These are phyloP conservation scores for Polyploca ridens DNA, from an alignment of 2,888 invertebrate genomes.

Conservation along the genomic window DNA sequence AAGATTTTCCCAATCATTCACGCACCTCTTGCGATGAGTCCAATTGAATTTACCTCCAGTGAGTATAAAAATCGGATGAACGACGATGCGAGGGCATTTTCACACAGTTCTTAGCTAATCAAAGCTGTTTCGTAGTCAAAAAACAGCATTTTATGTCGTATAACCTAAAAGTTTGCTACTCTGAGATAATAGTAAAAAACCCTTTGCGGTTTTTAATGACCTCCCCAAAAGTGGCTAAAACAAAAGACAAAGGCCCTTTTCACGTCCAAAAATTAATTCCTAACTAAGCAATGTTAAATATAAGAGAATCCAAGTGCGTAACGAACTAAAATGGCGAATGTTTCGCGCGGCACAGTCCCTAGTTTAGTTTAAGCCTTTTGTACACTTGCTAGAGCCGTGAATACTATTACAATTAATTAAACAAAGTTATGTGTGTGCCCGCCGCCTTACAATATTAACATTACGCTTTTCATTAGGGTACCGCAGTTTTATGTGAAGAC, in stretches of 20 bases:
- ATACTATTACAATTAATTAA: conserved; percentile 36
- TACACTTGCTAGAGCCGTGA: conserved; percentile 26
- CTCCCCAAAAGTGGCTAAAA: neutral
- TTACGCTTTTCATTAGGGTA: conserved; percentile 6
- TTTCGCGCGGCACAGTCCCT: conserved; percentile 7
- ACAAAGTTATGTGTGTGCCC: conserved; percentile 20
- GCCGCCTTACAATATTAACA: conserved; percentile 6
- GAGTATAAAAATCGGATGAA: no score
- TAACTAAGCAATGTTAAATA: conserved; percentile 7
- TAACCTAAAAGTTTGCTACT: neutral
- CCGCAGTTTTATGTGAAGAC: neutral
- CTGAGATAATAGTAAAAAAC: conserved; percentile 7
- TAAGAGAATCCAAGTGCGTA: conserved; percentile 8
- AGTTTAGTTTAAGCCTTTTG: conserved; percentile 8
- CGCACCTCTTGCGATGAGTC: no score
- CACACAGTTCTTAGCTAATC: no score
- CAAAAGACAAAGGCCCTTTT: conserved; percentile 13
- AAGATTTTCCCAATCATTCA: no score
- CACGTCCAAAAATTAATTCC: conserved; percentile 12
- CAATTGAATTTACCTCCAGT: no score
- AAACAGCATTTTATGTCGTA: no score
- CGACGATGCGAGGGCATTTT: no score
- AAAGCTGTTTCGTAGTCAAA: no score
- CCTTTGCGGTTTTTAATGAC: neutral
- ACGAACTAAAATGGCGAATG: conserved; percentile 12